phyloP scores from a whole-genome alignment of 35 echinoderm and acorn worm species.

The Stichopus chloronotus region DNA sequence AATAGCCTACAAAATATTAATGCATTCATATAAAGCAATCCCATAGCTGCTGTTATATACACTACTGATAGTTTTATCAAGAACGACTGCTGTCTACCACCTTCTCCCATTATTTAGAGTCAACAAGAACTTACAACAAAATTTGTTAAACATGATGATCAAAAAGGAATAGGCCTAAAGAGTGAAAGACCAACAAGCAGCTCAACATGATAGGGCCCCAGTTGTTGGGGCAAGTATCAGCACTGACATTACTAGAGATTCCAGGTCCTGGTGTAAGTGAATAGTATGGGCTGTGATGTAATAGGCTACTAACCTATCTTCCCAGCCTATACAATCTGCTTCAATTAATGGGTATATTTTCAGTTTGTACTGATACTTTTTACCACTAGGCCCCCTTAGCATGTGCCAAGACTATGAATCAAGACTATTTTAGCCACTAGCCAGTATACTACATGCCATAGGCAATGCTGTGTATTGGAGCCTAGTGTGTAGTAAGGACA shows the following conservation, averaged over 20 bases:
- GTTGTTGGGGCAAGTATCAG: no score
- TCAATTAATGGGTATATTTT: neutral
- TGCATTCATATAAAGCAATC: neutral
- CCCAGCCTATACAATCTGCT: neutral
- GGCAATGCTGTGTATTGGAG: constrained; percentile 4
- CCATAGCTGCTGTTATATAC: neutral
- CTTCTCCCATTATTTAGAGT: constrained; percentile 11
- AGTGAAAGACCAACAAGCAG: no score
- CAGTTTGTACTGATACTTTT: no score
- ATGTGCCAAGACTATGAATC: neutral
- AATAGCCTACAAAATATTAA: neutral
- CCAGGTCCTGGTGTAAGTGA: neutral
- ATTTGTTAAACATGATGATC: no score
- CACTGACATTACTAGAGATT: neutral
- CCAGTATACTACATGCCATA: no score
- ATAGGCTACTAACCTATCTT: constrained; percentile 1
- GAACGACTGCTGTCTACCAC: no score
- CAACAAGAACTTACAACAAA: no score
- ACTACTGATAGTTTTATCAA: no score
- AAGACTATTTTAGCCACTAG: no score
- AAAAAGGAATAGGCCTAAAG: no score
- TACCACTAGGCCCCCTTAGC: neutral
- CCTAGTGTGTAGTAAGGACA: no score
- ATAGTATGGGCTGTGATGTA: neutral
- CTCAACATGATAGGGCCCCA: no score